phyloP scores from a whole-genome alignment of 2,797 vertebrate genomes.

The Serranus cabrilla region DNA sequence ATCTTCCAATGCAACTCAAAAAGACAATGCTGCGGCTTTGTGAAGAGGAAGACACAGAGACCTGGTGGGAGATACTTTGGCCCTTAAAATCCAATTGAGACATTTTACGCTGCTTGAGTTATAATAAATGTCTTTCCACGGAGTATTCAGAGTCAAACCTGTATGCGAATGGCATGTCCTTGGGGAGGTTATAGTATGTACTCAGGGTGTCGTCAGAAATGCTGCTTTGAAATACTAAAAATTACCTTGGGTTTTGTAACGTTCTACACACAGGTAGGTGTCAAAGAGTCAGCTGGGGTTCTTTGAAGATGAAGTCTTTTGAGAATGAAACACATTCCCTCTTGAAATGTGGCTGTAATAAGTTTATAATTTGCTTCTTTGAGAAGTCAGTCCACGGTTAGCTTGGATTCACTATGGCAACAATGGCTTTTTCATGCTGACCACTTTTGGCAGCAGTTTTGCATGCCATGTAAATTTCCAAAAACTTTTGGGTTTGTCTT shows the following conservation, averaged over 20 bases:
- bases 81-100: constrained; percentile 50
- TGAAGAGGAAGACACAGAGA: constrained; percentile 43
- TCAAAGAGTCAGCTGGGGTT: constrained; percentile 54
- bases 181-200: constrained; percentile 48
- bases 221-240: constrained; percentile 59
- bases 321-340: constrained; percentile 47
- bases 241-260: constrained; percentile 58
- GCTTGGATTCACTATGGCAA: neutral
- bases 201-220: constrained; percentile 61
- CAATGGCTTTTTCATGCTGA: neutral
- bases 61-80: constrained; percentile 54
- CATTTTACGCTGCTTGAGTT: constrained; percentile 48
- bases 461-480: neutral
- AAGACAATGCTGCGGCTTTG: constrained; percentile 63
- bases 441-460: neutral
- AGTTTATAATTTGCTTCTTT: constrained; percentile 15
- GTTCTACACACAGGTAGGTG: constrained; percentile 44
- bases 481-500: neutral
- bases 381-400: neutral
- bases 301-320: constrained; percentile 71
- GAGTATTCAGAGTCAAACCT: constrained; percentile 24
- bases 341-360: constrained; percentile 51
- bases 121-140: constrained; percentile 8
- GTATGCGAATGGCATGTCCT: constrained; percentile 50
- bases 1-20: constrained; percentile 56